phyloP scores from a whole-genome alignment of 2,888 invertebrate genomes.

The Xylota segnis region DNA sequence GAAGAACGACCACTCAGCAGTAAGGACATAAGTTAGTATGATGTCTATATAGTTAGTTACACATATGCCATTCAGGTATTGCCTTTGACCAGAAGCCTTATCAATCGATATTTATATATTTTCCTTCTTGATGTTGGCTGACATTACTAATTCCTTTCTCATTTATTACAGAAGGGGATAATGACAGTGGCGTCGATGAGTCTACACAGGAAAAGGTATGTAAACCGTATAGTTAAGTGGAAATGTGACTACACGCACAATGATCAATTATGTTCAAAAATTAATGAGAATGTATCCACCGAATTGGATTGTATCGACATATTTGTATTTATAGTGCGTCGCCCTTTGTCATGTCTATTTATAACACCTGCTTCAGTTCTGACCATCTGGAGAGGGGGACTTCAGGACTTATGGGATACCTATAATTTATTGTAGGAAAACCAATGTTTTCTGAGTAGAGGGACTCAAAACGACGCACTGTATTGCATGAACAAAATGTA shows the following conservation, averaged over 20 bases:
- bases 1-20: conserved; percentile 38
- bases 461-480: too few relatives aligned
- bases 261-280: conserved; percentile 3
- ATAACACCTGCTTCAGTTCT: not conserved
- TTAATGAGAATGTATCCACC: not conserved
- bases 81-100: conserved; percentile 48
- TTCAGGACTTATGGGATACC: too few relatives aligned
- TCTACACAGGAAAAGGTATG: conserved; percentile 92
- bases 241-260: not conserved
- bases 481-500: too few relatives aligned
- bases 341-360: not conserved
- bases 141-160: conserved; percentile 56
- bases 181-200: conserved; percentile 93
- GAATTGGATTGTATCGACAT: conserved; percentile 16
- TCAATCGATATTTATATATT: not conserved
- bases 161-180: conserved; percentile 90
- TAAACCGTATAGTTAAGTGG: conserved; percentile 70
- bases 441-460: too few relatives aligned
- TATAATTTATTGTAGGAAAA: not conserved
- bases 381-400: too few relatives aligned
- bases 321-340: not conserved
- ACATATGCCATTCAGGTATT: not conserved
- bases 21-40: conserved; percentile 66
- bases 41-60: not conserved
- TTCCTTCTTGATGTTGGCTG: not conserved